Evolutionary conservation across 2,888 invertebrate species (phyloP).

Genomic region (Drosophila lacicola): DNA sequence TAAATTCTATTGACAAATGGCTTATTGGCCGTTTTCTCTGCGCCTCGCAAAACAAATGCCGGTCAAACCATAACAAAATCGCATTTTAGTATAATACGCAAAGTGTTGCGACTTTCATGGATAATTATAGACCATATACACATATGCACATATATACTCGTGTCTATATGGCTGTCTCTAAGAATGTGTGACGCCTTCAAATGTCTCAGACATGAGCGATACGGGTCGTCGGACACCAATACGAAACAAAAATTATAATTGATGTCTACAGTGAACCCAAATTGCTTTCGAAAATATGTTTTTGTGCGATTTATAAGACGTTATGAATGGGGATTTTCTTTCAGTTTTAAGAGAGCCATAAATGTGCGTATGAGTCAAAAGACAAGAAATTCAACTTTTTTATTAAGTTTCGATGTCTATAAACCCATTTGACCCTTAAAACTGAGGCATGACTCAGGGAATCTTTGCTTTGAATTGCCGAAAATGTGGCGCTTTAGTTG

Average conservation of each 20-base stretch:
- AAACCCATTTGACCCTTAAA: not conserved
- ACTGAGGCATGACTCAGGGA: constrained; percentile 3
- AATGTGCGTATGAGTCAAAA: not conserved
- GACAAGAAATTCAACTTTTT: not conserved
- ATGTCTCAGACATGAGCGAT: constrained; percentile 48
- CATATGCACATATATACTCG: not conserved
- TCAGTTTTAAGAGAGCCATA: constrained; percentile 1
- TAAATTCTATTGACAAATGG: constrained; percentile 72
- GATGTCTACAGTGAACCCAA: constrained; percentile 41
- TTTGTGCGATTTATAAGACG: not conserved
- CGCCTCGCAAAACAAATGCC: constrained; percentile 41
- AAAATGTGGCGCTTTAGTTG: too few relatives aligned
- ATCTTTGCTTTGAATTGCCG: not conserved
- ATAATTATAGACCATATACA: constrained; percentile 48
- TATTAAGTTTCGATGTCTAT: not conserved
- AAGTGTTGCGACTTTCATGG: constrained; percentile 44
- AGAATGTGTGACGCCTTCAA: constrained; percentile 33
- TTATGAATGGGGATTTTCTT: constrained; percentile 1
- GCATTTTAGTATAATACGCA: constrained; percentile 37
- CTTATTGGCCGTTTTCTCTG: constrained; percentile 49
- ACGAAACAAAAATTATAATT: constrained; percentile 36
- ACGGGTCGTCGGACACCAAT: constrained; percentile 61
- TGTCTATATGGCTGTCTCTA: constrained; percentile 5
- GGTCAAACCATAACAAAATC: constrained; percentile 57
- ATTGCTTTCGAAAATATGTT: constrained; percentile 26